Base-by-base conservation (phyloP, 2,888 invertebrate genomes). In the Calameuta idolon region DNA sequence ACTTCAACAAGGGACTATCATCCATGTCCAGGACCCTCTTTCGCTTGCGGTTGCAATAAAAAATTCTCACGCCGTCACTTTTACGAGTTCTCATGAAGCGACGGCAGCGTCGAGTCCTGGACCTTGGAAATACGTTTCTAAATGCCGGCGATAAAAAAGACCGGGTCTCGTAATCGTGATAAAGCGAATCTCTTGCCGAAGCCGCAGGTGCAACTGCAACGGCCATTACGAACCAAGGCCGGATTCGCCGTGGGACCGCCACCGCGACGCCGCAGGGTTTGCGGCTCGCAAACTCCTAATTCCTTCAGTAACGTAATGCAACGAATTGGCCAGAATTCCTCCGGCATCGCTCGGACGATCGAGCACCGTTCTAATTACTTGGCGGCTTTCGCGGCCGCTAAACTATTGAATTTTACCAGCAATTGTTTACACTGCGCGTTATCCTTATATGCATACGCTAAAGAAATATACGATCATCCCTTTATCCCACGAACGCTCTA, bases 101-200 rank as follows among this genome's bases (percentile, higher is more conserved):
- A 23, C 55, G 55, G 23, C 55, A 55, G 55, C 55, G 55, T 55
- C 55, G 55, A 23, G 55, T 55, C 55, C 55, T 23, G 55, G 55
- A 55, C 23, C 15, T 15, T 55, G 78, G 80, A 79, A 81, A 79
- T 69, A 78, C 76, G 74, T 79, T 73, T 76, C 71, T 76, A 34
- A 75, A 76, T 77, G 74, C 77, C 40, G 75, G 75, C 71, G 77
- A 83, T 83, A 81, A 83, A 80, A 80, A 83, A 78, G 74, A 75
- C 34, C 4, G 34, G 73, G 68, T 71, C 71, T 30, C 71, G 71
- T 71, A 71, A 71, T 55, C 55, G 55, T 55, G 71, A 34, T 71
- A 34, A 34, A 71, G 71, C 31, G 71, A 31, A 71, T 34, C 71
- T 71, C 71, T 34, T 12, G 71, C 30, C 23, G 71, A 71, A 33